phyloP scores from a whole-genome alignment of 1,140 invertebrate species.

The Drosophila ohnishii region DNA sequence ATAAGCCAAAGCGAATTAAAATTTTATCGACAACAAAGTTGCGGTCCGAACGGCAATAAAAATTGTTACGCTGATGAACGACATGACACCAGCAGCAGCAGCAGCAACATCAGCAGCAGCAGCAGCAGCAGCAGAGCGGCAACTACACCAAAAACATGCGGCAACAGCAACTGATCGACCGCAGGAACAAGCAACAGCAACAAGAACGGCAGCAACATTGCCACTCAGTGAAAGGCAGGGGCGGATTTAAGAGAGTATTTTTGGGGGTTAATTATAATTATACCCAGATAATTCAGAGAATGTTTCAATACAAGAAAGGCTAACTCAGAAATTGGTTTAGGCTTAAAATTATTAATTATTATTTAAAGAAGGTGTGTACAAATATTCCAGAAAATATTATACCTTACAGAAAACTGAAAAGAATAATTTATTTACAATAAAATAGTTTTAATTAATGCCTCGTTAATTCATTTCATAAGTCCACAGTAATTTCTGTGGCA shows the following conservation, averaged over 20 bases:
- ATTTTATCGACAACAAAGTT: slow-evolving; percentile 80
- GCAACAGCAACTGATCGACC: slow-evolving; percentile 62
- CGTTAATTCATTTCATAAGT: no score
- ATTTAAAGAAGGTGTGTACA: background rate
- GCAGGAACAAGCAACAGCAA: slow-evolving; percentile 54
- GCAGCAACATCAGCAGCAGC: slow-evolving; percentile 11
- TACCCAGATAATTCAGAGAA: background rate
- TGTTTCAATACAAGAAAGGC: no score
- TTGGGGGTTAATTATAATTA: background rate
- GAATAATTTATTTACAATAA: no score
- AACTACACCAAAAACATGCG: slow-evolving; percentile 48
- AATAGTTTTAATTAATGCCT: no score
- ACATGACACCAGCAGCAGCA: slow-evolving; percentile 54
- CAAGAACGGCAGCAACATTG: slow-evolving; percentile 30
- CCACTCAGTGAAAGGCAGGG: slow-evolving; percentile 30
- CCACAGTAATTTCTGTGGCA: no score
- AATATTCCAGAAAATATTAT: background rate
- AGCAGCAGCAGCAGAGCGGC: slow-evolving; percentile 15
- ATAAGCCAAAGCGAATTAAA: slow-evolving; percentile 73
- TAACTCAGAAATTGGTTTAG: no score
- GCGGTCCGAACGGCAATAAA: slow-evolving; percentile 65
- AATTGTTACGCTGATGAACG: slow-evolving; percentile 75
- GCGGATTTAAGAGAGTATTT: background rate
- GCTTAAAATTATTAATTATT: background rate
- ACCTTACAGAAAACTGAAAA: no score